These are phyloP conservation scores for Poeciliopsis turneri DNA, from an alignment of 2,797 vertebrate species.

Conservation along the genomic window DNA sequence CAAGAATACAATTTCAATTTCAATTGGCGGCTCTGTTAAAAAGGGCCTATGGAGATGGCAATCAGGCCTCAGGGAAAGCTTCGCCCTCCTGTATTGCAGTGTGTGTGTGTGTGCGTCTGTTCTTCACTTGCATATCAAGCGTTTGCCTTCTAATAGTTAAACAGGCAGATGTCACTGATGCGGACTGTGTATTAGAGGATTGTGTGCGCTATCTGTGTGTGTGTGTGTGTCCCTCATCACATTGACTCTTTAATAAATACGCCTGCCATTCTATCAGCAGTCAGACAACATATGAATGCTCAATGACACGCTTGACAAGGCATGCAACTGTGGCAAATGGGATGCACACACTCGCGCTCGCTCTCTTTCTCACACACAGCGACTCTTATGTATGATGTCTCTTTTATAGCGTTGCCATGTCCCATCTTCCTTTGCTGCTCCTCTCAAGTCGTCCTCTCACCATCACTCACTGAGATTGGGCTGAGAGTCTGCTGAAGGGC, in stretches of 20 bases:
- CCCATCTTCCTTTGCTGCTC: constrained; percentile 42
- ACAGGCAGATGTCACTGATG: constrained; percentile 75
- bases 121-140: constrained; percentile 66
- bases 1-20: constrained; percentile 83
- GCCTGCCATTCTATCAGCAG: constrained; percentile 72
- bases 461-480: constrained; percentile 45
- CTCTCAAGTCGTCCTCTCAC: constrained; percentile 29
- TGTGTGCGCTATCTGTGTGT: constrained; percentile 33
- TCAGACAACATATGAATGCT: constrained; percentile 74
- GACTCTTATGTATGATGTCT: constrained; percentile 55
- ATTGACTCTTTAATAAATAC: constrained; percentile 77
- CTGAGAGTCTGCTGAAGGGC: constrained; percentile 30
- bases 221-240: constrained; percentile 60
- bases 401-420: constrained; percentile 48
- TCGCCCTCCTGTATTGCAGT: constrained; percentile 45
- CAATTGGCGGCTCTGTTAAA: constrained; percentile 77
- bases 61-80: constrained; percentile 72
- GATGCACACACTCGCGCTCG: constrained; percentile 3
- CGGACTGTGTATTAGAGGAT: constrained; percentile 54
- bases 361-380: constrained; percentile 5
- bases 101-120: constrained; percentile 22
- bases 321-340: constrained; percentile 66
- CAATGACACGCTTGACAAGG: constrained; percentile 77
- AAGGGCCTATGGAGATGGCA: constrained; percentile 78
- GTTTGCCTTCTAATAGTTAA: constrained; percentile 72